A percentile compares a stretch with the other conserved stretches of the same genome.
Evolutionary conservation across 2,888 invertebrate species (phyloP).

Genomic region (Psococerastis gibbosa): DNA sequence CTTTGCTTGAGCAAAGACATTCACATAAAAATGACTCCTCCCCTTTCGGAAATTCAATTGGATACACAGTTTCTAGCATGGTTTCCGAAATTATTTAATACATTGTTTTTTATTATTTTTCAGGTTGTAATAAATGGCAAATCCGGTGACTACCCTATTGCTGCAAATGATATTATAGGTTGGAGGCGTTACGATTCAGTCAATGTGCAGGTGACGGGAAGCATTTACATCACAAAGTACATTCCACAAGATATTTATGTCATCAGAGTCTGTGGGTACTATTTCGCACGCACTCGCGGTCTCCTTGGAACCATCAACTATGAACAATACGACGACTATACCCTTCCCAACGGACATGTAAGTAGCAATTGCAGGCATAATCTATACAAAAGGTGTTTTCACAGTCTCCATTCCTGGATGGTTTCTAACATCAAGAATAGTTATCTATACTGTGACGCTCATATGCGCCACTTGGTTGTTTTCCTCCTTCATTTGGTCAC

Average conservation of each 20-base stretch:
- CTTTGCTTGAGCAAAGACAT: no score
- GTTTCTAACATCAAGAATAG: neutral
- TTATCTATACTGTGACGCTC: neutral
- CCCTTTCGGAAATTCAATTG: slow-evolving; percentile 6
- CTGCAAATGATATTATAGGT: slow-evolving; percentile 31
- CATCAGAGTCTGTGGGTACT: slow-evolving; percentile 62
- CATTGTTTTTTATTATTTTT: no score
- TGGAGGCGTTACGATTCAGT: slow-evolving; percentile 38
- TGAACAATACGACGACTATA: slow-evolving; percentile 70
- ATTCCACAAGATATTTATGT: slow-evolving; percentile 44
- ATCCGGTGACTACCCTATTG: slow-evolving; percentile 45
- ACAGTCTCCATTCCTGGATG: no score
- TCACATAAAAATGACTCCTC: slow-evolving; percentile 11
- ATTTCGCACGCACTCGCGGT: slow-evolving; percentile 68
- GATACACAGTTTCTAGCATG: no score
- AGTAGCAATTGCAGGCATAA: slow-evolving; percentile 16
- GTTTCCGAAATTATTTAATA: no score
- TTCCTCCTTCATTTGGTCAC: no score
- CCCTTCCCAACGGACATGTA: slow-evolving; percentile 53
- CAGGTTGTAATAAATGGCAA: slow-evolving; percentile 44
- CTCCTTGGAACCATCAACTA: slow-evolving; percentile 79
- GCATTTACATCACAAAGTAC: slow-evolving; percentile 40
- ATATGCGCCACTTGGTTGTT: no score
- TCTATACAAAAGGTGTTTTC: no score
- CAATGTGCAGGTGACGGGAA: slow-evolving; percentile 35